phyloP scores from a whole-genome alignment of 2,113 vertebrate genomes.

The Colaptes auratus region DNA sequence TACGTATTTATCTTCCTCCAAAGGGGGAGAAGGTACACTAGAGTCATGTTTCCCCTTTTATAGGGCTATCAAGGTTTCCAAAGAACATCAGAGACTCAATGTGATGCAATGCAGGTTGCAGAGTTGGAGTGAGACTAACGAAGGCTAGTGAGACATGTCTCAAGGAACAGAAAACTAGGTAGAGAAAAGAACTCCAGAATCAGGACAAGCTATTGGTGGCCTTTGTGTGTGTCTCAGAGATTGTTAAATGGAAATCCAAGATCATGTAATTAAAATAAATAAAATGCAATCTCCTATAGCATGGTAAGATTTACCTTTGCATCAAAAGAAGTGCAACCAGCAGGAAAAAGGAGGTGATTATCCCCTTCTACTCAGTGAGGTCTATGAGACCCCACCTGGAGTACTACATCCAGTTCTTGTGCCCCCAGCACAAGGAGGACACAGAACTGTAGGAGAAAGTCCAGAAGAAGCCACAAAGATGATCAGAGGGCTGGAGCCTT shows the following conservation, averaged over 20 bases:
- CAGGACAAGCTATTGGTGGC: neutral
- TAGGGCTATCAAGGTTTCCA: neutral
- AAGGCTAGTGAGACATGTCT: neutral
- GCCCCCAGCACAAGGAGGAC: too few relatives aligned
- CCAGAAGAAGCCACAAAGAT: too few relatives aligned
- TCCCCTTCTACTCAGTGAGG: too few relatives aligned
- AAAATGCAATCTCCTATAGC: neutral
- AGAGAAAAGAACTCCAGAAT: neutral
- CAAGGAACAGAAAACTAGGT: neutral
- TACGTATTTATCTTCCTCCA: conserved; percentile 28
- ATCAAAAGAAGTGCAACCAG: too few relatives aligned
- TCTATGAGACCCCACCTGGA: too few relatives aligned
- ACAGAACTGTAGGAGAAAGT: too few relatives aligned
- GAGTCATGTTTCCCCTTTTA: conserved; percentile 23
- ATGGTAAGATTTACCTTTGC: too few relatives aligned
- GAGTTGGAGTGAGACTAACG: neutral
- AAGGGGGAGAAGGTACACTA: neutral
- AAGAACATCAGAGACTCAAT: neutral
- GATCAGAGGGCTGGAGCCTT: too few relatives aligned
- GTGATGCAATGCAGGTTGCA: neutral
- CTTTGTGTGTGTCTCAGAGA: neutral
- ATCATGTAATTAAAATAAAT: neutral
- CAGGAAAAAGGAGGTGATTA: too few relatives aligned
- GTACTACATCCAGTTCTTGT: too few relatives aligned
- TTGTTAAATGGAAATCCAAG: neutral